phyloP scores from a whole-genome alignment of 1,140 invertebrate genomes.

The Cecropterus lyciades region DNA sequence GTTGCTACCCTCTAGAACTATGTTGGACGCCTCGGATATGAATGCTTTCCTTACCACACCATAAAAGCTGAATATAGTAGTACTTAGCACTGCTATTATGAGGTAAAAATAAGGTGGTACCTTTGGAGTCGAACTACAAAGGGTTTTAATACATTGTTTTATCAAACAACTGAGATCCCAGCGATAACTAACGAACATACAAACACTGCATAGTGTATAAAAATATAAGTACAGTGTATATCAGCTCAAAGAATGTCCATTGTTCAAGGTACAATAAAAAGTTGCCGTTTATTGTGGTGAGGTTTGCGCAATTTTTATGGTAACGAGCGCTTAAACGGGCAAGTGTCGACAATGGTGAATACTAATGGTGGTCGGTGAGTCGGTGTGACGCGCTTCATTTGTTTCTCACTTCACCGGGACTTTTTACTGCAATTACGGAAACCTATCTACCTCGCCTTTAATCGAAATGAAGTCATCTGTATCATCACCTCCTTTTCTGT shows the following conservation, averaged over 20 bases:
- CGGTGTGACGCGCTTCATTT: constrained; percentile 24
- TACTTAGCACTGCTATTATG: too few species aligned
- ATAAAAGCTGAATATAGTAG: too few species aligned
- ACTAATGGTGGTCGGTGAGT: constrained; percentile 18
- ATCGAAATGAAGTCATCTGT: constrained; percentile 5
- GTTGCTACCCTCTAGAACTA: too few species aligned
- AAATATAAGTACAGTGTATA: background rate
- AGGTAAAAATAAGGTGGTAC: too few species aligned
- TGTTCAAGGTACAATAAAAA: constrained; percentile 24
- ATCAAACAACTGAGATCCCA: too few species aligned
- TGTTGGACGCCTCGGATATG: too few species aligned
- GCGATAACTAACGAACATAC: too few species aligned
- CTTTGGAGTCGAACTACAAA: too few species aligned
- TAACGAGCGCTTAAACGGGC: constrained; percentile 25
- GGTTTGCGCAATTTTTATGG: constrained; percentile 32
- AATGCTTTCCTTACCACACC: too few species aligned
- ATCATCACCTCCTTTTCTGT: background rate
- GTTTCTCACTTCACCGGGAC: background rate
- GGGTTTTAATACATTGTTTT: too few species aligned
- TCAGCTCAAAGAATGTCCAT: constrained; percentile 9
- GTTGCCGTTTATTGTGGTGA: constrained; percentile 19
- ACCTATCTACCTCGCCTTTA: background rate
- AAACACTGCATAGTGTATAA: too few species aligned
- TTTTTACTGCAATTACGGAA: constrained; percentile 2
- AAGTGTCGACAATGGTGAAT: constrained; percentile 32